Base-by-base conservation (phyloP, 2,797 vertebrate genomes). In the Philypnodon macrostomus region DNA sequence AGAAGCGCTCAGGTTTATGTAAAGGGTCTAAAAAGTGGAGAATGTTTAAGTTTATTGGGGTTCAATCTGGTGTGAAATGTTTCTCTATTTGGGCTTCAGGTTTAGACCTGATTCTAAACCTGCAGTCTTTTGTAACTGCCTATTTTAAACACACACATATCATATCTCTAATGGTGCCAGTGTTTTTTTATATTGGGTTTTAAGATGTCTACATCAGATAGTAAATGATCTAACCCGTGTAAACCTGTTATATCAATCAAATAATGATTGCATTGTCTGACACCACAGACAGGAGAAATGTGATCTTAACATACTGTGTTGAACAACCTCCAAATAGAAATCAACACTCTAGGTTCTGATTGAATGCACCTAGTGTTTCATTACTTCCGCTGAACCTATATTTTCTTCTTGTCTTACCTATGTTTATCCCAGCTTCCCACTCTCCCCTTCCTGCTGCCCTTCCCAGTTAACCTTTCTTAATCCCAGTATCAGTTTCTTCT, bases 401-500 rank as follows among this genome's bases (percentile, higher is more conserved):
- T 11, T 52, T 47, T 32, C 6, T 41, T 49, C n/a, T 17, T 39
- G 17, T n/a, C 10, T 33, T 7, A 31, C 37, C 24, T 34, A 47
- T 27, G 31, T 12, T 27, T 17, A 35, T 34, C 29, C 16, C 10
- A 5, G 35, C 18, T 33, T 53, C 50, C n/a, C 39, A 3, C 40
- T 36, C 24, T 33, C 19, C 47, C 49, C 32, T 15, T 45, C 51
- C 23, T 47, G 49, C 38, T 53, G 53, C 34, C 47, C 11, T 46
- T 53, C 42, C 64, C 32, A 23, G 26, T 46, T 14, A 15, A 32
- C 1, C 21, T 21, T 15, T 18, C 31, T 23, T 18, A 4, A n/a
- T 29, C 10, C 35, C 14, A 41, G 17, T 48, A 49, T 73, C 60
- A 38, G 23, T 70, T 59, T 75, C 56, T 59, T 31, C 35, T 49